Evolutionary conservation across 2,888 invertebrate genomes (phyloP), one percentile per base, ranked within the genome.

Genomic region (Alloscopus bannaensis): DNA sequence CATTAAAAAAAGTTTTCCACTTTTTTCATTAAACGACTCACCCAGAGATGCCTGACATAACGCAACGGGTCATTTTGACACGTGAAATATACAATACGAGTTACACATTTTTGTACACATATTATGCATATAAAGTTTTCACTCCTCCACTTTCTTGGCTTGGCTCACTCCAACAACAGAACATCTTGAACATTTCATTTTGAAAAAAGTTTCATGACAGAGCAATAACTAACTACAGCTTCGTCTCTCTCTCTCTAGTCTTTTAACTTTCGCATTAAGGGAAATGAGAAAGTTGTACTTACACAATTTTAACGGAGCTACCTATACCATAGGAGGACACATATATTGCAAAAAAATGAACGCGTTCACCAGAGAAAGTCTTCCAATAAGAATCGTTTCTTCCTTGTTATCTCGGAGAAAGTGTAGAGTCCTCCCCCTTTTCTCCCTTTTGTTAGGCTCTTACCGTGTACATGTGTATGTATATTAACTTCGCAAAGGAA

Each of bases 221-320:
- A 8, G 62, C 28, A n/a, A 20, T 24, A 24, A 13, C n/a, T 22
- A 40, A 20, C 20, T 50, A 20, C 50, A 50, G 11, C 20, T 18
- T 18, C 11, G n/a, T 28, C 31, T 60, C 59, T 75, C 59, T 75
- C 59, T 36, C 13, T 13, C 36, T 36, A 8, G 13, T 13, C 13
- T 66, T 75, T 66, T 75, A 75, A 75, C 75, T 75, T 75, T 75
- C 75, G 59, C 75, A 75, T 75, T 75, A 75, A 28, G 47, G 66
- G 59, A 75, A 75, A 75, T 75, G 75, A 75, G 60, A 75, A 75
- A 75, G 75, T 75, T 75, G 47, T 59, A 31, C 28, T 42, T 20
- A 18, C 8, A 59, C 29, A 73, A 42, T 72, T 55, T 57, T 22
- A n/a, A n/a, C n/a, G n/a, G n/a, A n/a, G n/a, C 6, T 36, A 36